phyloP scores from a whole-genome alignment of 2,113 vertebrate species.

The Phainopepla nitens region DNA sequence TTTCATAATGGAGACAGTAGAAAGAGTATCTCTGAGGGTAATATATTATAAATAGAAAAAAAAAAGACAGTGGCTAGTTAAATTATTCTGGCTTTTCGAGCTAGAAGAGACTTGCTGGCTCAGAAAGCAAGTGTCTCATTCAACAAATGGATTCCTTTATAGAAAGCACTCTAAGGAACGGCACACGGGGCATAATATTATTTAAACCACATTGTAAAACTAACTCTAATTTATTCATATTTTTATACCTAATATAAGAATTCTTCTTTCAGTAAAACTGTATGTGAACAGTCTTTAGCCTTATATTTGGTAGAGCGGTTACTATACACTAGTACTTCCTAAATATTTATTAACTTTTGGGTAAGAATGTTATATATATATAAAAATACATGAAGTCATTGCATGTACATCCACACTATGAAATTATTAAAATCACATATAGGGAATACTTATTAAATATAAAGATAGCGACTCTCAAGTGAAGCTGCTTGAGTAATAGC shows the following conservation, averaged over 20 bases:
- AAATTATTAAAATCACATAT: not conserved
- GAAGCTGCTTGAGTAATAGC: not conserved
- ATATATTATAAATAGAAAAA: not conserved
- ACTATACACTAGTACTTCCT: not conserved
- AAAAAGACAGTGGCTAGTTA: not conserved
- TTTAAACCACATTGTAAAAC: not conserved
- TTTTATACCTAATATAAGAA: not conserved
- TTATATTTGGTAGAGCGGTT: not conserved
- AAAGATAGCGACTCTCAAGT: not conserved
- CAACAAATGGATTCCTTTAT: not conserved
- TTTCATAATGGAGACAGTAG: not conserved
- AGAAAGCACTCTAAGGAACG: not conserved
- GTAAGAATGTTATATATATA: not conserved
- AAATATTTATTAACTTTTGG: not conserved
- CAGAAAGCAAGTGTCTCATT: not conserved
- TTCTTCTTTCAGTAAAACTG: not conserved
- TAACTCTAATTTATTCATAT: not conserved
- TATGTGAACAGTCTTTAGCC: not conserved
- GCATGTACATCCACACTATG: not conserved
- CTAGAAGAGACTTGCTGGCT: not conserved
- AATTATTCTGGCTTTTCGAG: not conserved
- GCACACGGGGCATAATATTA: fast-evolving
- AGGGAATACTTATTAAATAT: not conserved
- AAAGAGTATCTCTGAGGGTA: not conserved
- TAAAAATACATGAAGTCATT: not conserved